Evolutionary conservation across 2,113 vertebrate species (phyloP), one percentile per base, ranked within the genome.

Genomic region (Hyperopisus bebe): DNA sequence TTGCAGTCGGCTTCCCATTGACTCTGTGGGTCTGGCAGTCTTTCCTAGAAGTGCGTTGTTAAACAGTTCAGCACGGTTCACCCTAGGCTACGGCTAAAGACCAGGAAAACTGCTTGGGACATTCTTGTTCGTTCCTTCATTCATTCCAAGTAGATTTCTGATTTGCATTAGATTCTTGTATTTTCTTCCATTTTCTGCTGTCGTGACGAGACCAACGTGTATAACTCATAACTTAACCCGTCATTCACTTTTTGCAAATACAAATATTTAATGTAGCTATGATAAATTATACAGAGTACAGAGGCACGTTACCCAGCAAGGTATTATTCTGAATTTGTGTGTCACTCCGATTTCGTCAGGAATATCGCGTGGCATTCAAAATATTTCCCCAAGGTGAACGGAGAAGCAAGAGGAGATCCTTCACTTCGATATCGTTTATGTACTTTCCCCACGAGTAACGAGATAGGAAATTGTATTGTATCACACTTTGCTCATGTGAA

Each of bases 171-270:
- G 15, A 80, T 42, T 42, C 17, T 15, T 7, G 5, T 80, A 19
- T 42, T 80, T 80, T 35, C 17, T 44, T n/a, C 80, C 21, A 5
- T 47, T 47, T 24, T 47, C 24, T n/a, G 44, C 82, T n/a, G 19
- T n/a, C 7, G 19, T 47, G 44, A 84, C 19, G n/a, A 24, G 44
- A 47, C 21, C 39, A 21, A n/a, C 5, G 19, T 46, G 9, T 9
- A 27, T 84, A 47, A 84, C 46, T 84, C 82, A 84, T 84, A 47
- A 4, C 10, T 47, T 44, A n/a, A 24, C 24, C 82, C 24, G 19
- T 84, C 82, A 21, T 84, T 84, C 44, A 47, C 82, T 84, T 55
- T 55, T 46, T 84, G 42, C 82, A n/a, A 84, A 84, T 47, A 84
- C 82, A 47, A 84, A 84, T 84, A 84, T 46, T 84, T 84, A 84